phyloP scores from a whole-genome alignment of 53 echinoderm and acorn worm species.

The Echinarachnius parma region DNA sequence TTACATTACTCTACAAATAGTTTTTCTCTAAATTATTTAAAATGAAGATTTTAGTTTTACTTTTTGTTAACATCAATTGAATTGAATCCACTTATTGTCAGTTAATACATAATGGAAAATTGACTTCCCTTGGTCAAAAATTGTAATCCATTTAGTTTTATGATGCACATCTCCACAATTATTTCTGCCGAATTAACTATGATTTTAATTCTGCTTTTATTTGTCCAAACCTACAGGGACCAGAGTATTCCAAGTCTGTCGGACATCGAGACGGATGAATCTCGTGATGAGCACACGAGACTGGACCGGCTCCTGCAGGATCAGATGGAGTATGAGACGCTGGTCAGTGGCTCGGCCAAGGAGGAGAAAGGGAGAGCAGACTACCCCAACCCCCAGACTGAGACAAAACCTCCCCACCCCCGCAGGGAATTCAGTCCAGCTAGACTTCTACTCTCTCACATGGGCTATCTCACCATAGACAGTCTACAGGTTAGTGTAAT shows the following conservation, averaged over 20 bases:
- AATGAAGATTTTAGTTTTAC: too few relatives aligned
- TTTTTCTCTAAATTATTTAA: too few relatives aligned
- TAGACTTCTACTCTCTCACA: conserved; percentile 72
- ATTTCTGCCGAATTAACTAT: too few relatives aligned
- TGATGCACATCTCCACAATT: too few relatives aligned
- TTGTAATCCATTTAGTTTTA: too few relatives aligned
- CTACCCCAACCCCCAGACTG: conserved; percentile 87
- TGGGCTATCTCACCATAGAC: conserved; percentile 83
- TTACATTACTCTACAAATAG: too few relatives aligned
- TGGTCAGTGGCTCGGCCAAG: conserved; percentile 64
- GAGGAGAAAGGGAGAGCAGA: conserved; percentile 69
- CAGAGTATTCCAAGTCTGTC: conserved; percentile 78
- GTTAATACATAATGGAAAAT: too few relatives aligned
- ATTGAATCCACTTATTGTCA: too few relatives aligned
- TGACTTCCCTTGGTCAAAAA: too few relatives aligned
- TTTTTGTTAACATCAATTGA: too few relatives aligned
- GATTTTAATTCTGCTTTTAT: too few relatives aligned
- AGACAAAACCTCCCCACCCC: conserved; percentile 84
- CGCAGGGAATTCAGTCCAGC: conserved; percentile 80
- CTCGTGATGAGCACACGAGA: conserved; percentile 57
- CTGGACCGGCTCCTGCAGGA: conserved; percentile 69
- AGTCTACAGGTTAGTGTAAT: conserved; percentile 65
- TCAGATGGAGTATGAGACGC: conserved; percentile 81
- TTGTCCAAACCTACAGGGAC: conserved; percentile 51
- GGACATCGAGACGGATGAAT: conserved; percentile 76